These are phyloP conservation scores for Apostichopus japonicus DNA, from an alignment of 35 echinoderm and acorn worm species.

Conservation along the genomic window DNA sequence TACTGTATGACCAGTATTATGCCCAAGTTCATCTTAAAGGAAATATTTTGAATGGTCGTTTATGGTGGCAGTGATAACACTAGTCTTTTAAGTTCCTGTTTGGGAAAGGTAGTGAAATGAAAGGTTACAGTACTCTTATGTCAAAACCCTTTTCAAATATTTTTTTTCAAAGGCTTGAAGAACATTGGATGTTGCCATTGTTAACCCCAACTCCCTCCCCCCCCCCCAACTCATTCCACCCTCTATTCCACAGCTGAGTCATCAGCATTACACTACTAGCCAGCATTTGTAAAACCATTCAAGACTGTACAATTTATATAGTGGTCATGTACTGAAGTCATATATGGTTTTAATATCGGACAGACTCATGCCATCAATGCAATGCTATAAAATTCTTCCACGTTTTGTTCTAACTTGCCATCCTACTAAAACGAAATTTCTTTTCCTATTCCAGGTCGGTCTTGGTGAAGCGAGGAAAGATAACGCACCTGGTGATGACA, in stretches of 20 bases:
- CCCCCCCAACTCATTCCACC: too few relatives aligned
- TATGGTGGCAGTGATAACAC: neutral
- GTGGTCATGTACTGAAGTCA: too few relatives aligned
- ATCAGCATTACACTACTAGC: too few relatives aligned
- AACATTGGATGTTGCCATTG: too few relatives aligned
- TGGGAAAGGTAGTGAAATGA: neutral
- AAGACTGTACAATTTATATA: too few relatives aligned
- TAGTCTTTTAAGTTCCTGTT: neutral
- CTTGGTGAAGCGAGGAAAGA: neutral
- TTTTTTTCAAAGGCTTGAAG: too few relatives aligned
- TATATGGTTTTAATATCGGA: too few relatives aligned
- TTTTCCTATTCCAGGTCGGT: constrained; percentile 1
- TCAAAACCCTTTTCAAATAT: too few relatives aligned
- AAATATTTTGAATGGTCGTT: neutral
- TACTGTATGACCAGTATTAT: too few relatives aligned
- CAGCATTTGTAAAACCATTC: too few relatives aligned
- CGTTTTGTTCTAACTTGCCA: neutral
- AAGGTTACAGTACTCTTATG: neutral
- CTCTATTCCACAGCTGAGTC: too few relatives aligned
- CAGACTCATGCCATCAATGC: neutral
- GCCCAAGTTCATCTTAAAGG: neutral
- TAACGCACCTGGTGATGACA: neutral
- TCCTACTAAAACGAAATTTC: neutral
- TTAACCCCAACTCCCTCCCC: too few relatives aligned
- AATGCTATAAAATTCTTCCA: neutral